Conservation (phyloP, 2,797 vertebrate species). For the Myoxocephalus aenaeus region DNA sequence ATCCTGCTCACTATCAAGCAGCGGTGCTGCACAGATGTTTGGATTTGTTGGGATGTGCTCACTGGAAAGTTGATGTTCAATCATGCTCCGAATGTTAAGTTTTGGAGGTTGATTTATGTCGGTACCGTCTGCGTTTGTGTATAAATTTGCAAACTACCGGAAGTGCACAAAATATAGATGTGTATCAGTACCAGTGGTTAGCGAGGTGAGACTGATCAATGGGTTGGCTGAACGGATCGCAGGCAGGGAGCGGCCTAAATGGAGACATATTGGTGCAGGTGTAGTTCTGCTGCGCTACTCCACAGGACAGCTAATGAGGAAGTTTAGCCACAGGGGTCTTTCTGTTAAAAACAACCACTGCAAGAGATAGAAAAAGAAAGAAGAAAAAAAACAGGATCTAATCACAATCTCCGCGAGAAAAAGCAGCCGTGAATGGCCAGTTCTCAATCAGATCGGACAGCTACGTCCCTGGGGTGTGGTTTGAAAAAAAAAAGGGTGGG, state of each 20-base stretch:
- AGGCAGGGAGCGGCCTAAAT: conserved; percentile 54
- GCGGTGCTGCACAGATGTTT: conserved; percentile 3
- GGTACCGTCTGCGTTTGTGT: conserved; percentile 5
- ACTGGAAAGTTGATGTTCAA: conserved; percentile 29
- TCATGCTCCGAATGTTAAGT: conserved; percentile 31
- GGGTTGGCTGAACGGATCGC: conserved; percentile 31
- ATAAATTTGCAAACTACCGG: conserved; percentile 12
- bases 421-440: conserved; percentile 43
- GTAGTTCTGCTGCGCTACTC: conserved; percentile 51
- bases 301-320: conserved; percentile 68
- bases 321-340: conserved; percentile 70
- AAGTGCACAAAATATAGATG: conserved; percentile 20
- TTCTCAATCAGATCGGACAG: conserved; percentile 67
- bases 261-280: conserved; percentile 67
- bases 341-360: conserved; percentile 74
- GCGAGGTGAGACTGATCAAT: conserved; percentile 28
- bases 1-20: conserved; percentile 25
- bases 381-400: conserved; percentile 36
- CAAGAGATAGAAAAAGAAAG: conserved; percentile 47
- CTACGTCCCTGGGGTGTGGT: conserved; percentile 58
- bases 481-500: conserved; percentile 35
- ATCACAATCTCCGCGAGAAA: conserved; percentile 50
- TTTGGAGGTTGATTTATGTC: conserved; percentile 17
- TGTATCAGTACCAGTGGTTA: conserved; percentile 39
- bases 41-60: conserved; percentile 25